Evolutionary conservation across 2,113 vertebrate species (phyloP).

Genomic region (Microtus pennsylvanicus): DNA sequence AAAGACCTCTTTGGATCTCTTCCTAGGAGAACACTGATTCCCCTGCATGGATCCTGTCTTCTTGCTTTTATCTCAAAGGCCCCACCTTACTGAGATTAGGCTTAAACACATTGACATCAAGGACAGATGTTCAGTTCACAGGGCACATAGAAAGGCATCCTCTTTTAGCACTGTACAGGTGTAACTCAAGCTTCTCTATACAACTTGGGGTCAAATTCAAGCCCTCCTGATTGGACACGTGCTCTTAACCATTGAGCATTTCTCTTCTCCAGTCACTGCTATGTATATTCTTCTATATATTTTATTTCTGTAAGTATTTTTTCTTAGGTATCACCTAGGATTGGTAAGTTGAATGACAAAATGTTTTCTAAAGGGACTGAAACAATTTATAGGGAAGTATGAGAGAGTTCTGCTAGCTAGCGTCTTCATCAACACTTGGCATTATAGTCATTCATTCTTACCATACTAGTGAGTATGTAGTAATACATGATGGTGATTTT

Average conservation of each 20-base stretch:
- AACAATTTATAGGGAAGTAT: not conserved
- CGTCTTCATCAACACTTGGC: not conserved
- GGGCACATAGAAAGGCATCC: no score
- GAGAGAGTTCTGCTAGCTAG: not conserved
- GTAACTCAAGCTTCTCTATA: not conserved
- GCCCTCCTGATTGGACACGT: not conserved
- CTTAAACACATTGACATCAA: not conserved
- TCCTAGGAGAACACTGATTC: not conserved
- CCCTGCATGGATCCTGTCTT: not conserved
- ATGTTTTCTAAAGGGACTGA: not conserved
- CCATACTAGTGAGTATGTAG: not conserved
- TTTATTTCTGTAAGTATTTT: not conserved
- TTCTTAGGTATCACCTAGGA: not conserved
- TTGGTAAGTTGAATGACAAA: not conserved
- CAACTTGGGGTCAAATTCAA: not conserved
- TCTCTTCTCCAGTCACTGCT: no score
- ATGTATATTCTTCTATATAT: not conserved
- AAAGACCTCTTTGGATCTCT: not conserved
- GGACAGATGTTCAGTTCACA: not conserved
- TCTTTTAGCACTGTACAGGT: not conserved
- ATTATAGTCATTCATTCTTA: not conserved
- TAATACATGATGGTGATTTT: not conserved
- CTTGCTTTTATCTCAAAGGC: not conserved
- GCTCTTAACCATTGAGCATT: not conserved
- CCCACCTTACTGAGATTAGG: not conserved